Conservation (phyloP, 1,140 invertebrate genomes). For the Tribolium castaneum region DNA sequence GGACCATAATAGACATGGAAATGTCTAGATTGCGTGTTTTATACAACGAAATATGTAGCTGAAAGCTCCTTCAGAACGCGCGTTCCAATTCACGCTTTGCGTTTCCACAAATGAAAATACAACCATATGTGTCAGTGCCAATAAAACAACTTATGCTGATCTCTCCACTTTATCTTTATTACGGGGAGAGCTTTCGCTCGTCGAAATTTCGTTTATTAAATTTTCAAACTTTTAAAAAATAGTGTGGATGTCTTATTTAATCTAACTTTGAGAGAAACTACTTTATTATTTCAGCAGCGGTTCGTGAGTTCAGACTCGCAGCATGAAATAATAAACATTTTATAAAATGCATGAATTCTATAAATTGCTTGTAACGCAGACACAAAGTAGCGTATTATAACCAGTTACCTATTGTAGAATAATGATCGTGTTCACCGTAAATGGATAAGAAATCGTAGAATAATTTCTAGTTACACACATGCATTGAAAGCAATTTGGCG, state of each 20-base stretch:
- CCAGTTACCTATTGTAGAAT: not conserved
- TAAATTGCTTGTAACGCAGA: not conserved
- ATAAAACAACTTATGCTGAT: not conserved
- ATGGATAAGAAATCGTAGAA: not conserved
- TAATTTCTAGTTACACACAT: not conserved
- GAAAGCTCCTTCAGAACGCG: constrained; percentile 10
- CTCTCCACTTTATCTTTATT: constrained; percentile 1
- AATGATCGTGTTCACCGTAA: not conserved
- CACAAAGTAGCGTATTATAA: not conserved
- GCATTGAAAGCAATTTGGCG: not conserved
- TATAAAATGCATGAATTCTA: not conserved
- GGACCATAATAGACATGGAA: constrained; percentile 43
- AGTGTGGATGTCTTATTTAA: not conserved
- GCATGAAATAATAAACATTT: not conserved
- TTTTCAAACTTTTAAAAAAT: not conserved
- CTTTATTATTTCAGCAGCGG: too few species aligned
- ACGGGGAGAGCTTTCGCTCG: not conserved
- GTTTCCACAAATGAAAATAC: constrained; percentile 37
- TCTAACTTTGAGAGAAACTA: not conserved
- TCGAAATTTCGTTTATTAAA: not conserved
- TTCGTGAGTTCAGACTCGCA: not conserved
- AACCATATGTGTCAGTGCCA: constrained; percentile 33
- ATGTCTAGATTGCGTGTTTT: constrained; percentile 50
- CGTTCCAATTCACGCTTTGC: constrained; percentile 3
- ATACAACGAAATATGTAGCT: constrained; percentile 46